Conservation (phyloP, 1,140 invertebrate species). For the Lordiphosa mommai region DNA sequence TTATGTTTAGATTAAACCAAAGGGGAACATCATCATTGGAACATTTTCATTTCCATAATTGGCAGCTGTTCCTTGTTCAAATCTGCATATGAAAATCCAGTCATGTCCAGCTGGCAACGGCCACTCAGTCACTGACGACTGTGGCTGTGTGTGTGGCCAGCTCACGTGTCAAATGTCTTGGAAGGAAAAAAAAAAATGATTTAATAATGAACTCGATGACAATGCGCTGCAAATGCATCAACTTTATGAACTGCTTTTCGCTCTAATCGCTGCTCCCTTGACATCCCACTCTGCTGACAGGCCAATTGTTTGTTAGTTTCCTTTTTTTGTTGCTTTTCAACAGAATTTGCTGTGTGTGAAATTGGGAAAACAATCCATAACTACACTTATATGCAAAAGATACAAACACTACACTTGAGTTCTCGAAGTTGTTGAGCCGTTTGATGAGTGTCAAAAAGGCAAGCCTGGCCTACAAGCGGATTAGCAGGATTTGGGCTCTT, state of each 20-base stretch:
- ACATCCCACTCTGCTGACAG: slow-evolving; percentile 63
- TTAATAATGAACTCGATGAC: slow-evolving; percentile 73
- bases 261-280: slow-evolving; percentile 53
- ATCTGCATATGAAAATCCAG: slow-evolving; percentile 58
- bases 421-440: slow-evolving; percentile 45
- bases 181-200: slow-evolving; percentile 43
- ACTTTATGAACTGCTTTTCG: slow-evolving; percentile 46
- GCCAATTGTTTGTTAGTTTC: slow-evolving; percentile 60
- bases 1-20: slow-evolving; percentile 60
- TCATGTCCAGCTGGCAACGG: slow-evolving; percentile 55
- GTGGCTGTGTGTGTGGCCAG: slow-evolving; percentile 40
- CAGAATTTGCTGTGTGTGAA: slow-evolving; percentile 45
- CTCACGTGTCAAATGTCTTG: slow-evolving; percentile 58
- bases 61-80: slow-evolving; percentile 40
- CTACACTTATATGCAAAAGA: slow-evolving; percentile 35
- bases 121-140: background rate
- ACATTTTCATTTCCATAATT: slow-evolving; percentile 41
- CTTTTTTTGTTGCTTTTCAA: slow-evolving; percentile 24
- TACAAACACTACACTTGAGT: slow-evolving; percentile 52
- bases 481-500: slow-evolving; percentile 58
- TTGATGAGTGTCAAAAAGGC: slow-evolving; percentile 75
- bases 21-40: slow-evolving; percentile 22
- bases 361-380: slow-evolving; percentile 27
- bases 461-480: slow-evolving; percentile 53
- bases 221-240: slow-evolving; percentile 36